Percentiles rank a stretch among this genome's conserved stretches.
Conservation (phyloP, 1,140 invertebrate species). For the Bombus superbus region DNA sequence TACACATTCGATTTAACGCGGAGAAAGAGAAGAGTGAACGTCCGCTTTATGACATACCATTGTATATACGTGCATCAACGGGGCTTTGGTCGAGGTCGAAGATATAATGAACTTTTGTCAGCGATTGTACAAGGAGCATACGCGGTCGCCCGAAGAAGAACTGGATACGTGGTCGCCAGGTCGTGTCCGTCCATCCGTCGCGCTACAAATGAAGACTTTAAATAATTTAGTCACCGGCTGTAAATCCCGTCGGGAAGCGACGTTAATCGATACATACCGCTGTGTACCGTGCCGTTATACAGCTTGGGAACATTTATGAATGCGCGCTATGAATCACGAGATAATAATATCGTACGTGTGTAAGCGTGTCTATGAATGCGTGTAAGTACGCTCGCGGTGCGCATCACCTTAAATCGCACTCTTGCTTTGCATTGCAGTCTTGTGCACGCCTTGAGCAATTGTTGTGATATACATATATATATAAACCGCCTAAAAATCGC, state of each 20-base stretch:
- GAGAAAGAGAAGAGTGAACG: background rate
- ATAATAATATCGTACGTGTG: slow-evolving; percentile 73
- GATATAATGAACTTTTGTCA: slow-evolving; percentile 34
- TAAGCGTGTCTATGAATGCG: background rate
- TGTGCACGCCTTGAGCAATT: slow-evolving; percentile 26
- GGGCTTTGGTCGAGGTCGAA: too few relatives aligned
- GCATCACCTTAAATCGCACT: slow-evolving; percentile 55
- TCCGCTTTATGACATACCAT: background rate
- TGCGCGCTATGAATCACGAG: slow-evolving; percentile 78
- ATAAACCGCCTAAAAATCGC: background rate
- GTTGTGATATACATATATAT: background rate
- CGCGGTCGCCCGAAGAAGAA: slow-evolving; percentile 65
- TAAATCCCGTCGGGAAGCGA: slow-evolving; percentile 75
- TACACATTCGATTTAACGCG: background rate
- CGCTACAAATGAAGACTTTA: slow-evolving; percentile 79
- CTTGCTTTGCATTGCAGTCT: slow-evolving; percentile 11
- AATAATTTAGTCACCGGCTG: slow-evolving; percentile 78
- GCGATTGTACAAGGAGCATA: slow-evolving; percentile 59
- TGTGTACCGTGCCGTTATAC: slow-evolving; percentile 68
- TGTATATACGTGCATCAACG: background rate
- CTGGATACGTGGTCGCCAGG: slow-evolving; percentile 65
- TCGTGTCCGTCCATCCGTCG: slow-evolving; percentile 69
- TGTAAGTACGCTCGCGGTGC: slow-evolving; percentile 16
- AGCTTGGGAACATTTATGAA: slow-evolving; percentile 76
- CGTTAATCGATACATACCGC: slow-evolving; percentile 79